Percentiles rank a stretch among this genome's conserved stretches.
These are phyloP conservation scores for Malthinus flaveolus DNA, from an alignment of 2,888 invertebrate genomes.

Conservation along the genomic window DNA sequence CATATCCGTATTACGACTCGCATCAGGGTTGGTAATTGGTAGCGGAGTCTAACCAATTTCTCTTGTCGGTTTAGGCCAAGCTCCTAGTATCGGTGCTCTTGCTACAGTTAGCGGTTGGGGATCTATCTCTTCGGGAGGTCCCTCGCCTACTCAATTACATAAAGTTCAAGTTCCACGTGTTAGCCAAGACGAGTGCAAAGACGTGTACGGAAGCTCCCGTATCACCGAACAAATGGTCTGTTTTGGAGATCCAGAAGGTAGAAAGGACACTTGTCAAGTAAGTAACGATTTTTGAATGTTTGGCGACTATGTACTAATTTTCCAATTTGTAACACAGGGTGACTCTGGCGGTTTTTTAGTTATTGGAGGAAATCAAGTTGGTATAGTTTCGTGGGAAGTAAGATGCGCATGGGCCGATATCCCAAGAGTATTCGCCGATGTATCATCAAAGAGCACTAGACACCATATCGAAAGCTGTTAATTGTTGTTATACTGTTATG, in stretches of 20 bases:
- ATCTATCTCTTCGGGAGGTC: not conserved
- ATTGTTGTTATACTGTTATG: not conserved
- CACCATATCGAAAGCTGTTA: not conserved
- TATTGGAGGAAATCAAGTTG: not conserved
- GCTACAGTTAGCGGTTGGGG: constrained; percentile 9
- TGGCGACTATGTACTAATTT: not conserved
- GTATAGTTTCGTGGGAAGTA: constrained; percentile 10
- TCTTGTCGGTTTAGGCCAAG: not conserved
- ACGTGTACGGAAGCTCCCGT: not conserved
- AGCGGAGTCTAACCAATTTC: not conserved
- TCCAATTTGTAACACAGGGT: not conserved
- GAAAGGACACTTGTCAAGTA: constrained; percentile 13
- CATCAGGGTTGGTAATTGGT: not conserved
- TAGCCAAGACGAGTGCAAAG: not conserved
- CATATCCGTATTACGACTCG: constrained; percentile 4
- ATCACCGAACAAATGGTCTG: constrained; percentile 6
- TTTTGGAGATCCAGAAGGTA: constrained; percentile 3
- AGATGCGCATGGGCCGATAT: not conserved
- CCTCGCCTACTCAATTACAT: not conserved
- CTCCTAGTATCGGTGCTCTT: not conserved
- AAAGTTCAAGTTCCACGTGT: not conserved
- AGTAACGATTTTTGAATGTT: not conserved
- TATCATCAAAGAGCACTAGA: not conserved
- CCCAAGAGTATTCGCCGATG: constrained; percentile 4
- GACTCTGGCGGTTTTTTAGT: constrained; percentile 9